Evolutionary conservation across 2,888 invertebrate genomes (phyloP).

Genomic region (Lagria hirta): DNA sequence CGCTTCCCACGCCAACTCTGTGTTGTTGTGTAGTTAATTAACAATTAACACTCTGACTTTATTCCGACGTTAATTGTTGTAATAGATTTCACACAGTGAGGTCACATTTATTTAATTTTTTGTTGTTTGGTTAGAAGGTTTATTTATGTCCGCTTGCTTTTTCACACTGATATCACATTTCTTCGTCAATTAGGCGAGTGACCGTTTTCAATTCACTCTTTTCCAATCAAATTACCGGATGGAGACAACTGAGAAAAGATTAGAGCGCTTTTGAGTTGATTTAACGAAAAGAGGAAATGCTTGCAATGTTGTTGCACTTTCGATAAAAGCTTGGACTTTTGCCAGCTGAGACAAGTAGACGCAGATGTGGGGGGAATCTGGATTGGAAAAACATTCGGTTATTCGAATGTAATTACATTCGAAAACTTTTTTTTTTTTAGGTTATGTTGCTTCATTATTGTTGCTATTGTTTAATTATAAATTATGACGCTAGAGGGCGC

Average conservation of each 20-base stretch:
- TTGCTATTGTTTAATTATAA: background rate
- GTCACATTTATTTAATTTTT: slow-evolving; percentile 41
- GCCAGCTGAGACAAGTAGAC: slow-evolving; percentile 44
- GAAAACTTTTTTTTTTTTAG: no score
- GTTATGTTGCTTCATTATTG: background rate
- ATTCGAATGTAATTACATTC: no score
- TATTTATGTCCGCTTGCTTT: slow-evolving; percentile 13
- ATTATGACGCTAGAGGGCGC: no score
- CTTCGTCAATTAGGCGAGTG: slow-evolving; percentile 16
- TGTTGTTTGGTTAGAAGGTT: slow-evolving; percentile 22
- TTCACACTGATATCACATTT: slow-evolving; percentile 25
- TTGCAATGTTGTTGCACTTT: slow-evolving; percentile 44
- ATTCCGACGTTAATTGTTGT: slow-evolving; percentile 42
- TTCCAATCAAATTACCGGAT: slow-evolving; percentile 38
- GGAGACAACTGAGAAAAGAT: slow-evolving; percentile 42
- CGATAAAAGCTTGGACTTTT: slow-evolving; percentile 45
- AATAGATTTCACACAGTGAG: slow-evolving; percentile 45
- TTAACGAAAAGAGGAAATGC: slow-evolving; percentile 47
- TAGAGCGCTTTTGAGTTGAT: slow-evolving; percentile 44
- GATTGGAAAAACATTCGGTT: slow-evolving; percentile 45
- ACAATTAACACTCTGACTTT: slow-evolving; percentile 47
- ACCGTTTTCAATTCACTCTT: slow-evolving; percentile 12
- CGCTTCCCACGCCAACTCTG: slow-evolving; percentile 43
- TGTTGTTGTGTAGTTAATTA: slow-evolving; percentile 45
- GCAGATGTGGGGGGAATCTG: slow-evolving; percentile 50